Base-by-base conservation (phyloP, 2,113 vertebrate genomes). In the Scortum barcoo region DNA sequence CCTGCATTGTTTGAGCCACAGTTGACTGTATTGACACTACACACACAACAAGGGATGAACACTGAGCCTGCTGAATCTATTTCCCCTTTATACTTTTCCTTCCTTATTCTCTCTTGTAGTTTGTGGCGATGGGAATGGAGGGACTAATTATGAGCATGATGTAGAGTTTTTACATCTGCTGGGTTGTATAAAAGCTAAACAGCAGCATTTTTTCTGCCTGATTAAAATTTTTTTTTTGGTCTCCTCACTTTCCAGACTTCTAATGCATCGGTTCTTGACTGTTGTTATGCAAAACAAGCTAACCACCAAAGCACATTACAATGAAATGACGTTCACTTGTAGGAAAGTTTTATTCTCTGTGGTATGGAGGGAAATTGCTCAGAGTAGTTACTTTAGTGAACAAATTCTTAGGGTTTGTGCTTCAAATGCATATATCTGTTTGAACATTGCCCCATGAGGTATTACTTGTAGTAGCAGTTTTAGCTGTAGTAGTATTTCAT, bases 151-250 rank as follows among this genome's bases (percentile, higher is more conserved):
- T 61, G 62, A 72, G 46, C 58, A 46, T 56, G 67, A 84, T 78
- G 76, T 72, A 46, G 66, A 77, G 73, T 80, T 91, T 90, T 78
- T 62, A 88, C 83, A 88, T 90, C 77, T 84, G 80, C 82, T 66
- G 56, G 77, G 73, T 79, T 80, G 81, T 53, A 80, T 76, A 78
- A 87, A 91, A 89, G 82, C 76, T 72, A 67, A 91, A 84, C 62
- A 67, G 65, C 86, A 69, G 58, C 57, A 48, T 90, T 81, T 85
- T 91, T 81, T 76, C 66, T 69, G 69, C 53, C 78, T 85, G 85
- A 91, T 91, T 91, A 90, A 86, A 89, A 89, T 73, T 79, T 70
- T 73, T 79, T 70, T 56, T 81, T 84, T 87, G 81, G 81, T 88
- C n/a, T n/a, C 73, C 53, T 68, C 60, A 70, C 51, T 81, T 84